phyloP scores from a whole-genome alignment of 2,113 vertebrate genomes.

The Girardinichthys multiradiatus region DNA sequence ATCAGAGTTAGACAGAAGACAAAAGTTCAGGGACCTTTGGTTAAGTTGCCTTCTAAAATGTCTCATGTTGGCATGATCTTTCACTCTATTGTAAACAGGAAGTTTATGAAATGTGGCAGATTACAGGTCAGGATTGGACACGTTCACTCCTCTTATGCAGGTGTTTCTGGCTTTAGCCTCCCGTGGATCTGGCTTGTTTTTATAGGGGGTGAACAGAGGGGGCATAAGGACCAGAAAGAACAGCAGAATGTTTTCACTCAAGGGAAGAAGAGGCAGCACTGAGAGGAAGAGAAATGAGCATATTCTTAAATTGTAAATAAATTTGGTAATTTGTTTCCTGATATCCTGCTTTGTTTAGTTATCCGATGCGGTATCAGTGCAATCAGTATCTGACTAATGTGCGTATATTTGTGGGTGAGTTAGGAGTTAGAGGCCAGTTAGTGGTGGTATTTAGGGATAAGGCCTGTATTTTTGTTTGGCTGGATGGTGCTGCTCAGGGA shows the following conservation, averaged over 20 bases:
- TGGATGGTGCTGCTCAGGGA: slow-evolving; percentile 48
- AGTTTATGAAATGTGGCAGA: slow-evolving; percentile 55
- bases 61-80: slow-evolving; percentile 44
- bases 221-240: slow-evolving; percentile 52
- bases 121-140: slow-evolving; percentile 61
- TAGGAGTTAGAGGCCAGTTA: slow-evolving; percentile 66
- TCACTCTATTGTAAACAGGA: slow-evolving; percentile 49
- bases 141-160: slow-evolving; percentile 60
- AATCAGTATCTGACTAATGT: slow-evolving; percentile 29
- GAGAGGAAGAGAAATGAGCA: slow-evolving; percentile 61
- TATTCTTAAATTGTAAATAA: slow-evolving; percentile 43
- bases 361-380: slow-evolving; percentile 32
- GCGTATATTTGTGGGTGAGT: slow-evolving; percentile 4
- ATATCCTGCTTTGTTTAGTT: slow-evolving; percentile 41
- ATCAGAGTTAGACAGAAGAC: slow-evolving; percentile 47
- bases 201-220: slow-evolving; percentile 47
- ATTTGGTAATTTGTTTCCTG: slow-evolving; percentile 28
- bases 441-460: slow-evolving; percentile 65
- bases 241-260: slow-evolving; percentile 49
- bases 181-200: slow-evolving; percentile 64
- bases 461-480: slow-evolving; percentile 73
- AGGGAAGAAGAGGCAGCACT: slow-evolving; percentile 67
- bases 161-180: slow-evolving; percentile 60
- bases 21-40: slow-evolving; percentile 55
- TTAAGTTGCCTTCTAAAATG: slow-evolving; percentile 8